phyloP scores from a whole-genome alignment of 1,140 invertebrate species.

The Bombus sylvicola region DNA sequence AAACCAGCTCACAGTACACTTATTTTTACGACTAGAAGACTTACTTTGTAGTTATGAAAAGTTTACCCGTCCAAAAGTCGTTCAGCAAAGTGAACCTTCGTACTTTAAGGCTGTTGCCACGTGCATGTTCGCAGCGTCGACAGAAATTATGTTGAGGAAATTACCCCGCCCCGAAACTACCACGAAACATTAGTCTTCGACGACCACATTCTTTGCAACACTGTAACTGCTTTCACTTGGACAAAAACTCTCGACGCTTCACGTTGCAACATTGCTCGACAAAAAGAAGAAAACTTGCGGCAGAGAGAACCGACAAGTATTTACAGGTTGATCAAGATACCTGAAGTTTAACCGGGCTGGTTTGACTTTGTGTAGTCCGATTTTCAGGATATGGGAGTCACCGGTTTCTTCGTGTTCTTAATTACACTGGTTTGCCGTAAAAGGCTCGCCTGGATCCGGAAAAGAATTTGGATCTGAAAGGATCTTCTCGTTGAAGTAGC shows the following conservation, averaged over 20 bases:
- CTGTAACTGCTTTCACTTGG: neutral
- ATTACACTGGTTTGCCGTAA: constrained; percentile 42
- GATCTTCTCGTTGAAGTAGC: neutral
- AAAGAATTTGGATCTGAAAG: neutral
- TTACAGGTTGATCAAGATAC: neutral
- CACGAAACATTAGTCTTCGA: neutral
- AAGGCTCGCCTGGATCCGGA: constrained; percentile 2
- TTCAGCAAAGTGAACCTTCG: constrained; percentile 51
- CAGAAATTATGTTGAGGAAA: constrained; percentile 52
- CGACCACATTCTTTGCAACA: constrained; percentile 2
- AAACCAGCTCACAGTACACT: constrained; percentile 59
- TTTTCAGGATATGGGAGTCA: neutral
- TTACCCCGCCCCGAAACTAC: constrained; percentile 37
- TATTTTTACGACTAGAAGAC: constrained; percentile 56
- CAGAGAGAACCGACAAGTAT: neutral
- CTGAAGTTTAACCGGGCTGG: neutral
- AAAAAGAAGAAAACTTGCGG: neutral
- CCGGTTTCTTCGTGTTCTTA: neutral
- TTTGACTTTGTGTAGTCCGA: neutral
- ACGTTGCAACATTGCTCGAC: neutral
- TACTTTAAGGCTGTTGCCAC: constrained; percentile 35
- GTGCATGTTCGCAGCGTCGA: constrained; percentile 3
- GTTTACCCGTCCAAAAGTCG: constrained; percentile 58
- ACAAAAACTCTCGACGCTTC: neutral
- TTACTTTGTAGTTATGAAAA: constrained; percentile 47